A percentile compares a stretch with the other conserved stretches of the same genome.
Evolutionary conservation across 2,888 invertebrate genomes (phyloP).

Genomic region (Rhagonycha fulva): DNA sequence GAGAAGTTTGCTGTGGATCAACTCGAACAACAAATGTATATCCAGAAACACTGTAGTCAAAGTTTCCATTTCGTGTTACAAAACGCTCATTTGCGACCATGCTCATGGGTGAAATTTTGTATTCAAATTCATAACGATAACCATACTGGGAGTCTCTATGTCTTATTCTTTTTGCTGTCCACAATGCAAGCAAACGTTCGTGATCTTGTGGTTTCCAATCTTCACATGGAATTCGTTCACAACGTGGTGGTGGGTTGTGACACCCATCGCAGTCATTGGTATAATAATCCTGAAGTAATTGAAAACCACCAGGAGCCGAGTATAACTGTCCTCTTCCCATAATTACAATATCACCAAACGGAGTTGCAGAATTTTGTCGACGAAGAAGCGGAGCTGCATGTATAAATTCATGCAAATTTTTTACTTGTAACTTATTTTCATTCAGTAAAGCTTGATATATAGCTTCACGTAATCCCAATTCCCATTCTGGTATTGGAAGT

Average conservation of each 20-base stretch:
- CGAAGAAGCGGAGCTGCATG: constrained; percentile 46
- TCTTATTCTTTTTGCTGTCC: constrained; percentile 71
- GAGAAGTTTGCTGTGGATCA: constrained; percentile 23
- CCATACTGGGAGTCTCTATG: constrained; percentile 62
- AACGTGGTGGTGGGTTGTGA: constrained; percentile 40
- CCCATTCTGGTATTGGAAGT: constrained; percentile 58
- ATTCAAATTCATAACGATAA: constrained; percentile 67
- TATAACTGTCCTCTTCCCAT: constrained; percentile 68
- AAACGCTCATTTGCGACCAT: constrained; percentile 46
- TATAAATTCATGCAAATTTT: constrained; percentile 49
- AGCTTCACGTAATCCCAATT: constrained; percentile 69
- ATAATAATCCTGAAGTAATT: constrained; percentile 57
- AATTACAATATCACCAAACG: constrained; percentile 67
- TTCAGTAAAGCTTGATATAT: constrained; percentile 66
- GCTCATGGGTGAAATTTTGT: constrained; percentile 64
- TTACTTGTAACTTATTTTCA: constrained; percentile 59
- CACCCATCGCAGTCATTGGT: constrained; percentile 58
- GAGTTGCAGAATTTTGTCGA: constrained; percentile 53
- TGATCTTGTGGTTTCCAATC: constrained; percentile 40
- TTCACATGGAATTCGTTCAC: constrained; percentile 26
- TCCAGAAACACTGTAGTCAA: constrained; percentile 59
- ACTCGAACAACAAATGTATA: constrained; percentile 66
- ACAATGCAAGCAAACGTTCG: constrained; percentile 62
- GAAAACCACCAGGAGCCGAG: constrained; percentile 57
- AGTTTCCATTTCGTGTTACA: constrained; percentile 52